A percentile compares a stretch with the other conserved stretches of the same genome.
These are phyloP conservation scores for Arctocebus calabarensis DNA, from an alignment of 2,797 vertebrate genomes.

Conservation along the genomic window DNA sequence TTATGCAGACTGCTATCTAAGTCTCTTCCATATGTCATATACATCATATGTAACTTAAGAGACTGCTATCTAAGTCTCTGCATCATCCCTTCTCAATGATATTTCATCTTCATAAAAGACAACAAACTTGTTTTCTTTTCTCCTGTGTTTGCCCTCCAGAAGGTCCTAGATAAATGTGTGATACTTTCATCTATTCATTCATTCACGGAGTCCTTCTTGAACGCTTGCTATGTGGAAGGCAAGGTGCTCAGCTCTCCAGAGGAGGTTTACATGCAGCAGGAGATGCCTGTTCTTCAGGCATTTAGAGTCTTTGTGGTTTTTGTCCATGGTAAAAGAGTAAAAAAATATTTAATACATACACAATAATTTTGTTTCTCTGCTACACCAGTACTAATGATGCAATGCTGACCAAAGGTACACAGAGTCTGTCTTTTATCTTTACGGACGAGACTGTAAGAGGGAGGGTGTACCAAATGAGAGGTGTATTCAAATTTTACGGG, in stretches of 20 bases:
- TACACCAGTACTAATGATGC: rapidly evolving
- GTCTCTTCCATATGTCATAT: not conserved
- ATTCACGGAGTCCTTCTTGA: not conserved
- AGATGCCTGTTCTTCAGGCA: not conserved
- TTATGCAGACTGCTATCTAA: no score
- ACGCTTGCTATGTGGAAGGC: not conserved
- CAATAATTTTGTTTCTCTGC: not conserved
- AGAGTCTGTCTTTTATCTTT: not conserved
- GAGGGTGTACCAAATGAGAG: not conserved
- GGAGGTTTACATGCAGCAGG: rapidly evolving
- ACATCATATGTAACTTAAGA: not conserved
- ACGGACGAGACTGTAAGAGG: no score
- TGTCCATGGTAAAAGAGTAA: not conserved
- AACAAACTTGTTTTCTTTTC: no score
- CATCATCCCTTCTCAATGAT: not conserved
- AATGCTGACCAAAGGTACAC: rapidly evolving
- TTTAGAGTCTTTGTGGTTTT: not conserved
- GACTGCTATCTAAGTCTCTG: not conserved
- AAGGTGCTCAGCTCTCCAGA: not conserved
- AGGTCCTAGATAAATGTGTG: not conserved
- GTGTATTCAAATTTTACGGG: not conserved
- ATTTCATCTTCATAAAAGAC: not conserved
- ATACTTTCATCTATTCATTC: not conserved
- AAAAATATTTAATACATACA: not conserved
- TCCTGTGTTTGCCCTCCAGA: not conserved